phyloP scores from a whole-genome alignment of 2,888 invertebrate genomes.

The Luperina nickerlii region DNA sequence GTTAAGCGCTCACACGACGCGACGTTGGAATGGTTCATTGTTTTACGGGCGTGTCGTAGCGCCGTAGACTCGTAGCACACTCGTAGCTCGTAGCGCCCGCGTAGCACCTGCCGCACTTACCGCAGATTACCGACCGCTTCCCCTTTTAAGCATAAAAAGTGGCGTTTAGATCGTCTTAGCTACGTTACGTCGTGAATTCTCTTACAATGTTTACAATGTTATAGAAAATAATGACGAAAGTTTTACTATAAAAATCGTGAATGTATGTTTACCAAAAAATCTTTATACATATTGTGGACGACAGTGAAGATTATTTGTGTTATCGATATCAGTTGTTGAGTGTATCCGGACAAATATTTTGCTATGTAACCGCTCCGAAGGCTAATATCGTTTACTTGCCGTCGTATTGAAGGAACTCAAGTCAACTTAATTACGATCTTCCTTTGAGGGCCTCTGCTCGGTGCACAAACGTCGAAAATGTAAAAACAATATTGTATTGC shows the following conservation, averaged over 20 bases:
- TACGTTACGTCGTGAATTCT: slow-evolving; percentile 55
- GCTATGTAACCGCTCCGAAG: slow-evolving; percentile 69
- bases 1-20: slow-evolving; percentile 22
- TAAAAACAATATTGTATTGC: slow-evolving; percentile 70
- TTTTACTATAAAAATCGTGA: slow-evolving; percentile 22
- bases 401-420: slow-evolving; percentile 72
- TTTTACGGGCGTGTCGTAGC: slow-evolving; percentile 67
- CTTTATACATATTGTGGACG: slow-evolving; percentile 4
- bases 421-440: slow-evolving; percentile 77
- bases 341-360: slow-evolving; percentile 70
- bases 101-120: slow-evolving; percentile 83
- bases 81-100: slow-evolving; percentile 78
- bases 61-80: slow-evolving; percentile 69
- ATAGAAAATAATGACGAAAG: slow-evolving; percentile 33
- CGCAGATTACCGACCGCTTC: slow-evolving; percentile 77
- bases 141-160: slow-evolving; percentile 76
- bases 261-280: slow-evolving; percentile 1
- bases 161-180: slow-evolving; percentile 65
- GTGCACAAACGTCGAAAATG: slow-evolving; percentile 64
- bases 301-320: slow-evolving; percentile 30
- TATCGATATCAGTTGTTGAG: slow-evolving; percentile 26
- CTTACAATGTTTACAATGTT: slow-evolving; percentile 39
- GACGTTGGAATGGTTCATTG: slow-evolving; percentile 40
- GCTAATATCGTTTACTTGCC: slow-evolving; percentile 75
- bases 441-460: slow-evolving; percentile 71